A percentile compares a stretch with the other conserved stretches of the same genome.
Evolutionary conservation across 2,888 invertebrate genomes (phyloP).

Genomic region (Falcaria lacertinaria): DNA sequence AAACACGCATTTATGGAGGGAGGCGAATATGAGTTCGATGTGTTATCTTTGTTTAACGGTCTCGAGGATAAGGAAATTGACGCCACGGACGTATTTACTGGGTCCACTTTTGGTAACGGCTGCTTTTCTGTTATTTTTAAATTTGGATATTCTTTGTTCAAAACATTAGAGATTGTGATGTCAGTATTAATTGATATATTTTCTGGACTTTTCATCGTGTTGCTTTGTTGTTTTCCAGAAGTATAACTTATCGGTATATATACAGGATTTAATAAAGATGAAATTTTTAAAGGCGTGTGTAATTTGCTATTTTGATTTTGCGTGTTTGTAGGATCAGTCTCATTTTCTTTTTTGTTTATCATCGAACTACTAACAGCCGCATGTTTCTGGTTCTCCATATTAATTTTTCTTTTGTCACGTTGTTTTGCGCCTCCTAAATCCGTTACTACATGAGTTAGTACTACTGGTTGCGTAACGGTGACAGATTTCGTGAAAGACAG

Average conservation of each 20-base stretch:
- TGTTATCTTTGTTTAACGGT: not conserved
- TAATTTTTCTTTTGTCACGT: slow-evolving; percentile 6
- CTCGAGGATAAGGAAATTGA: not conserved
- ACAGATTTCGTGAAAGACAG: slow-evolving; percentile 21
- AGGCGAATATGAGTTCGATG: no score
- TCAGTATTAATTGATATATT: slow-evolving; percentile 1
- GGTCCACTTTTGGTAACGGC: not conserved
- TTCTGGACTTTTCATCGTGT: not conserved
- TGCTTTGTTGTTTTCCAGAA: slow-evolving; percentile 1
- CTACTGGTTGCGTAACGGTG: slow-evolving; percentile 30
- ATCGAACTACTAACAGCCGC: slow-evolving; percentile 4
- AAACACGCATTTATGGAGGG: not conserved
- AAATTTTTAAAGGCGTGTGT: slow-evolving; percentile 58
- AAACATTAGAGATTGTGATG: slow-evolving; percentile 4
- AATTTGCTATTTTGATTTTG: slow-evolving; percentile 20
- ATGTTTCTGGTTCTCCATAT: slow-evolving; percentile 1
- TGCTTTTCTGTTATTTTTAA: not conserved
- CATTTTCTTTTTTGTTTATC: slow-evolving; percentile 8
- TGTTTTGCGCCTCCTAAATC: slow-evolving; percentile 16
- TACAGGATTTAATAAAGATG: slow-evolving; percentile 55
- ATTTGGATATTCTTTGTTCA: slow-evolving; percentile 8
- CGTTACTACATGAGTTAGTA: slow-evolving; percentile 24
- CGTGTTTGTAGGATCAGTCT: slow-evolving; percentile 4
- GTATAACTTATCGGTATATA: slow-evolving; percentile 34
- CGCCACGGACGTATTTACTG: not conserved